These are phyloP conservation scores for Poeciliopsis paucimaculata DNA, from an alignment of 2,797 vertebrate species.

Conservation along the genomic window DNA sequence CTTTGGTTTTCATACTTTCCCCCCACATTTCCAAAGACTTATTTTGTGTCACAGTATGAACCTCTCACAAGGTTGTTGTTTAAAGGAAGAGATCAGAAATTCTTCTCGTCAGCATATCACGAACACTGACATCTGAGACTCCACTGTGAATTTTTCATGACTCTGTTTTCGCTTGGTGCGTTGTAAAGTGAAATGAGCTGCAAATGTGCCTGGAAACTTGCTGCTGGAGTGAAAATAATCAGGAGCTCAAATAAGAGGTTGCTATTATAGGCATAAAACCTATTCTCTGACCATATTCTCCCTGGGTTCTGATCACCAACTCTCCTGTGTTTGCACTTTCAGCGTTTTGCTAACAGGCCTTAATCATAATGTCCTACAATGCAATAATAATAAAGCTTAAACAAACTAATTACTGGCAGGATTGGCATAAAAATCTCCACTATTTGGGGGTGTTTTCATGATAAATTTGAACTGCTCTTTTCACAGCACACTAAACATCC, in stretches of 20 bases:
- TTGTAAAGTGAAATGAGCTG: slow-evolving; percentile 1
- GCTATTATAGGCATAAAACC: background rate
- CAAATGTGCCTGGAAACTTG: slow-evolving; percentile 1
- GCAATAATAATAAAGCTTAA: background rate
- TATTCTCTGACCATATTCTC: background rate
- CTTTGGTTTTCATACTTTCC: too few species aligned
- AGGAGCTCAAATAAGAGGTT: background rate
- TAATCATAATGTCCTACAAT: background rate
- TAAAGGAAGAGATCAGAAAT: background rate
- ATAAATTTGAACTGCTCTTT: background rate
- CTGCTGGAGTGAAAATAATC: background rate
- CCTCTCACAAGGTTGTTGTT: background rate
- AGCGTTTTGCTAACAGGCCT: background rate
- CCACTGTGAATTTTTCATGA: slow-evolving; percentile 16
- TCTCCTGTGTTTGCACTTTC: background rate
- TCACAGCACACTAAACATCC: background rate
- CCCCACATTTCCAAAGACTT: background rate
- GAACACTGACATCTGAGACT: slow-evolving; percentile 15
- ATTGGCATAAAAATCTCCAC: background rate
- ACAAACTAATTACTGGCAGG: background rate
- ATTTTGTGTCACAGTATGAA: background rate
- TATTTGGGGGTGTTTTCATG: background rate
- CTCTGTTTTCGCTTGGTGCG: slow-evolving; percentile 20
- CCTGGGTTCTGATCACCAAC: background rate
- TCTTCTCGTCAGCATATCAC: slow-evolving; percentile 3